Evolutionary conservation across 2,888 invertebrate genomes (phyloP).

Genomic region (Himalopsyche anomala): DNA sequence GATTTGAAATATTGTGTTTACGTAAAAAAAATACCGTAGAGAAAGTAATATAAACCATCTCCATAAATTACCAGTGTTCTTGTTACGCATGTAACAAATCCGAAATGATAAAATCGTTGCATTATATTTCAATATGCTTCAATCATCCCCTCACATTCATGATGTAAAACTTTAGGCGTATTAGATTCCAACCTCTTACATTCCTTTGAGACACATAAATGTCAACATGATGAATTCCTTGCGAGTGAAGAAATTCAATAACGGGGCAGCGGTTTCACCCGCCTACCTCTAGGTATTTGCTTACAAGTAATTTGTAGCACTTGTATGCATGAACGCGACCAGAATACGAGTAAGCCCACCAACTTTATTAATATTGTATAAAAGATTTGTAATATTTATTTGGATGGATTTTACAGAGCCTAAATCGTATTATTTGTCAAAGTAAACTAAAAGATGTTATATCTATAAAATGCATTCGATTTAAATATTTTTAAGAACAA

Average conservation of each 20-base stretch:
- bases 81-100: neutral
- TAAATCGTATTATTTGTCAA: too few species aligned
- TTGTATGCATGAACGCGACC: neutral
- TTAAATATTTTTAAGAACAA: too few species aligned
- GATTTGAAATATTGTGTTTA: neutral
- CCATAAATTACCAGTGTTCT: neutral
- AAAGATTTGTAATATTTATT: too few species aligned
- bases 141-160: constrained; percentile 13
- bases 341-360: too few species aligned
- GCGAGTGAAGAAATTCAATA: constrained; percentile 47
- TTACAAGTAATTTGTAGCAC: neutral
- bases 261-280: constrained; percentile 39
- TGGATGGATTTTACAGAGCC: too few species aligned
- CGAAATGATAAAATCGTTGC: constrained; percentile 31
- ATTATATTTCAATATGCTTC: constrained; percentile 38
- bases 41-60: constrained; percentile 1
- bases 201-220: constrained; percentile 41
- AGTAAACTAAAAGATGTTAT: too few species aligned
- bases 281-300: neutral
- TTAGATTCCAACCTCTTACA: constrained; percentile 32
- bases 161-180: constrained; percentile 39
- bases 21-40: neutral
- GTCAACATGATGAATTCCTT: constrained; percentile 41
- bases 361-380: too few species aligned
- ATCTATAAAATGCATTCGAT: too few species aligned